A percentile compares a stretch with the other conserved stretches of the same genome.
Evolutionary conservation across 2,888 invertebrate species (phyloP).

Genomic region (Drosophila lutescens): DNA sequence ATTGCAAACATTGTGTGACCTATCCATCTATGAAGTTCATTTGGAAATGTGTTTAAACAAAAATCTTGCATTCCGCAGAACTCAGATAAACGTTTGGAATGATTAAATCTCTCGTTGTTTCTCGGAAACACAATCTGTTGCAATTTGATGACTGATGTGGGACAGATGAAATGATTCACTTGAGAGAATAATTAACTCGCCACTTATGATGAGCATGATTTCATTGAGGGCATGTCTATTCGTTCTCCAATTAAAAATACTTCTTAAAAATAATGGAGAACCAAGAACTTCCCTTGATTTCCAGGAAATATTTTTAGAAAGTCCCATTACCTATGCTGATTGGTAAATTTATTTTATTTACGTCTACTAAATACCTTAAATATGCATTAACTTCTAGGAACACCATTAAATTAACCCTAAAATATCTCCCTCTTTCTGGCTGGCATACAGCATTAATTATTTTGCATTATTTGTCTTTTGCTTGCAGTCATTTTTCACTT

Average conservation of each 20-base stretch:
- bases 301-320: too few relatives aligned
- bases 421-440: constrained; percentile 16
- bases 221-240: neutral
- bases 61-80: constrained; percentile 3
- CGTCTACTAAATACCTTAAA: constrained; percentile 1
- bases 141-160: constrained; percentile 5
- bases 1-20: constrained; percentile 7
- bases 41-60: constrained; percentile 3
- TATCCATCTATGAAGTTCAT: constrained; percentile 24
- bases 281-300: too few relatives aligned
- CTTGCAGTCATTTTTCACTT: constrained; percentile 10
- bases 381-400: constrained; percentile 11
- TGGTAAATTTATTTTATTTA: neutral
- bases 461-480: constrained; percentile 33
- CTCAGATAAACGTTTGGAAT: neutral
- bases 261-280: too few relatives aligned
- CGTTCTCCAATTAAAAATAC: too few relatives aligned
- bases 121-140: constrained; percentile 14
- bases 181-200: neutral
- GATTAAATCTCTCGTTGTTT: constrained; percentile 7
- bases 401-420: constrained; percentile 24
- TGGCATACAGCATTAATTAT: constrained; percentile 38
- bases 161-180: constrained; percentile 8
- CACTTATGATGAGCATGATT: neutral
- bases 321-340: neutral